A percentile compares a stretch with the other conserved stretches of the same genome.
phyloP scores from a whole-genome alignment of 2,797 vertebrate genomes.

The Chrysocyon brachyurus region DNA sequence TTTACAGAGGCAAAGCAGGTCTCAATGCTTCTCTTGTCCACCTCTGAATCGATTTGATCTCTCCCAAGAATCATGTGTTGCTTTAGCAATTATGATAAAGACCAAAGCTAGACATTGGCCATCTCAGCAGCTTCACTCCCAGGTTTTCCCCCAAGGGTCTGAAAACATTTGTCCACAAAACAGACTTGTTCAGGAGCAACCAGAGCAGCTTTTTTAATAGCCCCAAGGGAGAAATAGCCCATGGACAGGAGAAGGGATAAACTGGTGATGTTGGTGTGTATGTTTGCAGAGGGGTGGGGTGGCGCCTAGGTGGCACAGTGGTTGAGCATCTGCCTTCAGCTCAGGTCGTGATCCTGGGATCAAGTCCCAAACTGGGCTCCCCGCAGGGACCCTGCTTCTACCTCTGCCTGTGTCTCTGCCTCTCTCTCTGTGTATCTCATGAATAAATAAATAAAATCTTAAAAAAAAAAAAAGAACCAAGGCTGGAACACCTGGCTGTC shows the following conservation, averaged over 20 bases:
- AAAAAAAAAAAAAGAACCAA: not conserved
- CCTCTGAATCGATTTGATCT: accelerated
- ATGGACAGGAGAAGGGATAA: too few relatives aligned
- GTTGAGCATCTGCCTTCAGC: too few relatives aligned
- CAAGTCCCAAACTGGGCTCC: too few relatives aligned
- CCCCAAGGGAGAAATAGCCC: not conserved
- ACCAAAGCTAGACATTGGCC: too few relatives aligned
- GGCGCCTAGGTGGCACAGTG: too few relatives aligned
- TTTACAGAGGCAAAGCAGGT: not conserved
- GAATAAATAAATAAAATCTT: too few relatives aligned
- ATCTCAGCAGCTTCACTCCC: not conserved
- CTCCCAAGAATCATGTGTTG: not conserved
- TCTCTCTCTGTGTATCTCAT: too few relatives aligned
- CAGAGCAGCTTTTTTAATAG: too few relatives aligned
- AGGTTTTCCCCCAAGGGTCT: not conserved
- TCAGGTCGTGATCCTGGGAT: too few relatives aligned
- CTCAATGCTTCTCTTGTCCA: not conserved
- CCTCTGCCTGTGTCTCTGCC: too few relatives aligned
- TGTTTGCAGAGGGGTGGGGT: accelerated
- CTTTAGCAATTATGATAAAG: not conserved
- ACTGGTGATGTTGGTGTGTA: accelerated
- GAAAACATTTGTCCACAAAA: not conserved
- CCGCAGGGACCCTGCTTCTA: too few relatives aligned
- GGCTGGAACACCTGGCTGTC: not conserved
- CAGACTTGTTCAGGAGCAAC: not conserved